These are phyloP conservation scores for Drosophila aldrichi DNA, from an alignment of 2,888 invertebrate genomes.

Conservation along the genomic window DNA sequence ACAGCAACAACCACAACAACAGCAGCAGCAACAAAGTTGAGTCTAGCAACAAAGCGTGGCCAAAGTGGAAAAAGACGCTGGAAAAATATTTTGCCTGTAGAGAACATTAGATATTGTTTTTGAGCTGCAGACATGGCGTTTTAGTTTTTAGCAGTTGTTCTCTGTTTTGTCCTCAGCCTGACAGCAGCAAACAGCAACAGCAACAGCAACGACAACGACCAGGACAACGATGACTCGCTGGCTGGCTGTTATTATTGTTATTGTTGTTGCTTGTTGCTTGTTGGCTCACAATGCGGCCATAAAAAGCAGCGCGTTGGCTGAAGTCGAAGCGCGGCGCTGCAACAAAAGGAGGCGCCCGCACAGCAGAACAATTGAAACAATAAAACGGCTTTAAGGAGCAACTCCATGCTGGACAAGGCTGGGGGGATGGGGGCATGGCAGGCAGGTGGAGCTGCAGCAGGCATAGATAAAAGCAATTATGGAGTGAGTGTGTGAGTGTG, in stretches of 20 bases:
- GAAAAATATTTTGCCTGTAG: constrained; percentile 76
- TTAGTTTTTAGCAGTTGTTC: constrained; percentile 64
- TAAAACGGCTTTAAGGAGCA: constrained; percentile 76
- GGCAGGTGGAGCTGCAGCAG: not conserved
- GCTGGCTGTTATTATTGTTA: constrained; percentile 36
- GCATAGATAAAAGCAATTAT: constrained; percentile 29
- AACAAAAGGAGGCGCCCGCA: constrained; percentile 62
- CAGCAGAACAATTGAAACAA: constrained; percentile 75
- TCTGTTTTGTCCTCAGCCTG: constrained; percentile 46
- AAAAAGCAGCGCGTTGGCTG: constrained; percentile 62
- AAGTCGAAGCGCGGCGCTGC: constrained; percentile 58
- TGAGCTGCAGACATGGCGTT: constrained; percentile 78
- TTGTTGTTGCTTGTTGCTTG: constrained; percentile 40
- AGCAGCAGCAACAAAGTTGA: constrained; percentile 27
- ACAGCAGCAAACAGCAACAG: constrained; percentile 14
- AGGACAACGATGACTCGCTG: constrained; percentile 24
- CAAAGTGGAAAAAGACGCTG: constrained; percentile 50
- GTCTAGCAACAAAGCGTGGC: constrained; percentile 54
- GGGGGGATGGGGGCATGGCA: not conserved
- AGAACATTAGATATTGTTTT: constrained; percentile 79
- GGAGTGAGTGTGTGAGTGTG: constrained; percentile 8
- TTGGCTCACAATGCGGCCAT: constrained; percentile 68
- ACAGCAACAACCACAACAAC: constrained; percentile 11
- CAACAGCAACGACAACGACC: constrained; percentile 13
- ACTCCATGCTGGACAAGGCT: constrained; percentile 8